Evolutionary conservation across 2,888 invertebrate species (phyloP).

Genomic region (Amphipoea lucens): DNA sequence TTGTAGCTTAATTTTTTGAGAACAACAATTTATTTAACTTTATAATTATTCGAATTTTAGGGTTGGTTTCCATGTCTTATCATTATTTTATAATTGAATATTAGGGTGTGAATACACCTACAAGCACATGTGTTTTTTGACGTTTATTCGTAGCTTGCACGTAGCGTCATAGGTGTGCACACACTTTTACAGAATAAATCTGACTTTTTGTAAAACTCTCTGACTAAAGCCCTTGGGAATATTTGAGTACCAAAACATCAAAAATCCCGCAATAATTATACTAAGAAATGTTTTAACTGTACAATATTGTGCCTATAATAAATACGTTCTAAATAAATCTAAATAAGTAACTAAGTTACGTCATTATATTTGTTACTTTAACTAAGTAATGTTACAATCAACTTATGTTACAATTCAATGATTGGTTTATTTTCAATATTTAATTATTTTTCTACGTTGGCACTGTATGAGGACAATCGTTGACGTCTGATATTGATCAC

Average conservation of each 20-base stretch:
- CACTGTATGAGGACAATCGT: constrained; percentile 60
- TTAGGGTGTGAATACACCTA: constrained; percentile 25
- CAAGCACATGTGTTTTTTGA: background rate
- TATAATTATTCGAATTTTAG: constrained; percentile 45
- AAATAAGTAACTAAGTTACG: constrained; percentile 68
- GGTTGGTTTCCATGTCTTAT: constrained; percentile 36
- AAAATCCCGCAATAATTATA: constrained; percentile 30
- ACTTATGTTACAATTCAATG: constrained; percentile 67
- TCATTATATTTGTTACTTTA: constrained; percentile 68
- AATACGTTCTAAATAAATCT: constrained; percentile 57
- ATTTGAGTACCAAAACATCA: constrained; percentile 22
- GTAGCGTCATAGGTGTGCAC: constrained; percentile 16
- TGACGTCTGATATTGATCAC: background rate
- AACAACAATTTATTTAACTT: constrained; percentile 52
- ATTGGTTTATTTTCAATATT: constrained; percentile 57
- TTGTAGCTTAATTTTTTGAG: constrained; percentile 46
- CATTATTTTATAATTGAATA: constrained; percentile 29
- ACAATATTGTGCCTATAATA: constrained; percentile 63
- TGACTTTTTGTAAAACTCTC: constrained; percentile 24
- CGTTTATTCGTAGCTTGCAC: background rate
- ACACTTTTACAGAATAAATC: constrained; percentile 36
- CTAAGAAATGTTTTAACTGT: constrained; percentile 59
- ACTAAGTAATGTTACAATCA: constrained; percentile 65
- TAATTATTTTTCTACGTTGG: constrained; percentile 57
- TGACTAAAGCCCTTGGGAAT: constrained; percentile 20